These are phyloP conservation scores for Astreopora myriophthalma DNA, from an alignment of 64 coral and sea anemone species.

Conservation along the genomic window DNA sequence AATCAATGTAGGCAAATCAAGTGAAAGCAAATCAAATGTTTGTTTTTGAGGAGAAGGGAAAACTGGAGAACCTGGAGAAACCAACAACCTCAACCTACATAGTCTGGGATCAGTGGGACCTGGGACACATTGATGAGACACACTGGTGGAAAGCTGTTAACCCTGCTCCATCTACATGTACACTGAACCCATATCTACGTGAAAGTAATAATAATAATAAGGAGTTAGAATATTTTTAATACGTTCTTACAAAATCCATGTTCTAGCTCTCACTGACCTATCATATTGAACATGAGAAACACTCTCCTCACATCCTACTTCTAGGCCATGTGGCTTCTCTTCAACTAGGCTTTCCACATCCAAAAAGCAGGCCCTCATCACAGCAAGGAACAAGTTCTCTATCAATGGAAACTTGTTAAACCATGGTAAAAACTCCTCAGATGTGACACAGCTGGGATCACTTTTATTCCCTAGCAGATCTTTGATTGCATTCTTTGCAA, in stretches of 20 bases:
- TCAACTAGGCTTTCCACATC: constrained; percentile 74
- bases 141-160: too few relatives aligned
- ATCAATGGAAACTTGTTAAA: constrained; percentile 73
- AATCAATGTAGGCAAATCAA: too few relatives aligned
- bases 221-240: too few relatives aligned
- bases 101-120: too few relatives aligned
- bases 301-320: constrained; percentile 89
- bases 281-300: constrained; percentile 87
- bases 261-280: constrained; percentile 47
- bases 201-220: not conserved
- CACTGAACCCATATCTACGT: too few relatives aligned
- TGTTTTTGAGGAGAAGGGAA: too few relatives aligned
- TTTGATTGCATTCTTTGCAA: constrained; percentile 74
- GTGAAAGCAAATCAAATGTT: too few relatives aligned
- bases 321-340: constrained; percentile 81
- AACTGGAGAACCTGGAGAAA: too few relatives aligned
- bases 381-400: constrained; percentile 79
- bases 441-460: constrained; percentile 60
- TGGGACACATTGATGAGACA: too few relatives aligned
- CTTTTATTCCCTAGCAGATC: constrained; percentile 61
- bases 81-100: too few relatives aligned
- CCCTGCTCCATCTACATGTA: too few relatives aligned
- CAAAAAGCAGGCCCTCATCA: constrained; percentile 75
- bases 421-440: constrained; percentile 78
- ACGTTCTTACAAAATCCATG: too few relatives aligned